Evolutionary conservation across 2,797 vertebrate species (phyloP).

Genomic region (Hippocampus kuda): DNA sequence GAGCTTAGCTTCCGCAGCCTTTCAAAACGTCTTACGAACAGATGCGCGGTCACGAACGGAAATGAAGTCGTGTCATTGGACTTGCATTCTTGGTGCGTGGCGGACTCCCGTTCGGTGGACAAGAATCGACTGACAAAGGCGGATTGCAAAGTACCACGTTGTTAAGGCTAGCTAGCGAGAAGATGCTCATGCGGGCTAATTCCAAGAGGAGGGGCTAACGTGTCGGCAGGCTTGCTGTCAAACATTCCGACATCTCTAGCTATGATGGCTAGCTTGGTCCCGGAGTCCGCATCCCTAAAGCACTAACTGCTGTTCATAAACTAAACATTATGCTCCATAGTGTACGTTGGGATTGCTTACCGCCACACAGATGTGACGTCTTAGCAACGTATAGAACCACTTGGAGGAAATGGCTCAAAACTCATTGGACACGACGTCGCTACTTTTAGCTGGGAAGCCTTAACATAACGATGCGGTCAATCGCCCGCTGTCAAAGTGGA

Average conservation of each 20-base stretch:
- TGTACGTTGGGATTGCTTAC: fast-evolving
- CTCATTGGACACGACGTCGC: not conserved
- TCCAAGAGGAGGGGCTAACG: not conserved
- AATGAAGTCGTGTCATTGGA: not conserved
- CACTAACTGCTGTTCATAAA: not conserved
- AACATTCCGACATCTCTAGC: not conserved
- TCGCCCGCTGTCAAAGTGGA: not conserved
- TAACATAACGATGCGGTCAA: not conserved
- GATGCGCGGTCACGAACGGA: not conserved
- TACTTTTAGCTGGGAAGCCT: not conserved
- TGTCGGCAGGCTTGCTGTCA: not conserved
- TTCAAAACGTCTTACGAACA: not conserved
- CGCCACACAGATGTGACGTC: not conserved
- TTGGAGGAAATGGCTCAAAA: not conserved
- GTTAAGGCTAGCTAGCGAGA: not conserved
- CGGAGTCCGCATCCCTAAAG: not conserved
- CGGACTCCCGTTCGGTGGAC: not conserved
- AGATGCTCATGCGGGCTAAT: not conserved
- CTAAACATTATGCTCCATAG: not conserved
- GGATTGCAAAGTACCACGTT: not conserved
- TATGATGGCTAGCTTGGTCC: not conserved
- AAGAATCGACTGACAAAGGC: not conserved
- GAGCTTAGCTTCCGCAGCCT: not conserved
- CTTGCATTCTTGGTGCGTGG: not conserved
- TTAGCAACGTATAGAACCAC: not conserved